Evolutionary conservation across 2,113 vertebrate species (phyloP), one percentile per base, ranked within the genome.

Genomic region (human (Homo sapiens)): DNA sequence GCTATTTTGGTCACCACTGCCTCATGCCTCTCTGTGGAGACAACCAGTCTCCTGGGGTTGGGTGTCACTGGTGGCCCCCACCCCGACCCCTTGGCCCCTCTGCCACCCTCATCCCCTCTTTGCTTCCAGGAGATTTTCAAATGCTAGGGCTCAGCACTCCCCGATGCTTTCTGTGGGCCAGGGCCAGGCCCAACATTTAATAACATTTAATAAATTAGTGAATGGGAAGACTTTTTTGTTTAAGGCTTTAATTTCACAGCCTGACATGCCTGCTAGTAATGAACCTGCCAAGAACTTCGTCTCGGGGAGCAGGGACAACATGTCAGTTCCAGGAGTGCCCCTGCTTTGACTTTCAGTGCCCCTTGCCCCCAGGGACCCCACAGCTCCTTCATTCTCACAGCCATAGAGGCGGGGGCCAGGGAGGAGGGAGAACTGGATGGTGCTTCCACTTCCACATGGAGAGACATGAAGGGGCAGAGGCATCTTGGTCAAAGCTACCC

Each of bases 171-270:
- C 88, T 61, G 6, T 2, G 10, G 90, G 76, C 61, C 73, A 50
- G 68, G 55, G 64, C 78, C 72, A 88, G 88, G 59, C 3, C 35
- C 38, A 57, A 38, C 38, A 2, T 95, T 93, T 91, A 82, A 93
- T 5, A 73, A 82, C 82, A 79, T 95, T 94, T 96, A 96, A 97
- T 95, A 90, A 97, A 94, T 87, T 48, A 93, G 93, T 89, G 84
- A 83, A 92, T 81, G n/a, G 91, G 38, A 89, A 79, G 73, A 97
- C 84, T 52, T 35, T 68, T 68, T 20, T 64, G 32, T 61, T 61
- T 32, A 35, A 0, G 0, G 76, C 50, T 98, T 96, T 81, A 89
- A 96, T 84, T 96, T 80, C 90, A 73, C 68, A 80, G 86, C 81
- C 68, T n/a, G 61, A 59, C 8, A 3, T 27, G 66, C 35, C 1